Evolutionary conservation across 1,140 invertebrate genomes (phyloP), one percentile per base, ranked within the genome.

Genomic region (Drosophila bipectinata): DNA sequence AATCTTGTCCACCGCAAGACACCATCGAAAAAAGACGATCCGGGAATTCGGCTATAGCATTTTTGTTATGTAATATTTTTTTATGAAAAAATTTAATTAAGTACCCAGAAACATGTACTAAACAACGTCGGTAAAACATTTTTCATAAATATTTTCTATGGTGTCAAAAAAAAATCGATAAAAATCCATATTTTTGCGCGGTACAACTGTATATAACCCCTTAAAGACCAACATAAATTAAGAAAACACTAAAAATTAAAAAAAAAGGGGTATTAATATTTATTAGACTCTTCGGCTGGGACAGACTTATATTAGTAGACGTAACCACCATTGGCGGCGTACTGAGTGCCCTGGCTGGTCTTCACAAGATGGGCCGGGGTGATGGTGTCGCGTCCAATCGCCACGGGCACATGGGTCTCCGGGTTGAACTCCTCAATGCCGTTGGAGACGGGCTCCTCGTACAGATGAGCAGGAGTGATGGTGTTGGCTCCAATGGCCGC

Each of bases 261-360:
- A n/a, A 24, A 15, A 37, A 12, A 9, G 32, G 32, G 34, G 10
- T 34, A n/a, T 53, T 26, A 44, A 34, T 12, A 44, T 47, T 48
- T 48, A 68, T 21, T 54, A 66, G 66, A 48, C 39, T 55, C 14
- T 68, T 1, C 6, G 39, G 28, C 28, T n/a, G 32, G 26, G 48
- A 49, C 2, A 26, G 6, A 12, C 5, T 57, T 32, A n/a, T 10
- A 15, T 67, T 88, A 87, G 62, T 87, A 87, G 12, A 88, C 77
- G 57, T 88, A 88, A 18, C 83, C 83, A 39, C 83, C 83, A 34
- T 88, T 88, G n/a, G 83, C 51, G 4, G 48, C 83, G 52, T 88
- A 88, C 39, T 89, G 79, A 5, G 83, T 88, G 21, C 52, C 81
- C 14, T 53, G 37, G 15, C 44, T 53, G 7, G 15, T 21, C 49